Conservation (phyloP, 2,113 vertebrate genomes). For the Paradoxurus hermaphroditus region DNA sequence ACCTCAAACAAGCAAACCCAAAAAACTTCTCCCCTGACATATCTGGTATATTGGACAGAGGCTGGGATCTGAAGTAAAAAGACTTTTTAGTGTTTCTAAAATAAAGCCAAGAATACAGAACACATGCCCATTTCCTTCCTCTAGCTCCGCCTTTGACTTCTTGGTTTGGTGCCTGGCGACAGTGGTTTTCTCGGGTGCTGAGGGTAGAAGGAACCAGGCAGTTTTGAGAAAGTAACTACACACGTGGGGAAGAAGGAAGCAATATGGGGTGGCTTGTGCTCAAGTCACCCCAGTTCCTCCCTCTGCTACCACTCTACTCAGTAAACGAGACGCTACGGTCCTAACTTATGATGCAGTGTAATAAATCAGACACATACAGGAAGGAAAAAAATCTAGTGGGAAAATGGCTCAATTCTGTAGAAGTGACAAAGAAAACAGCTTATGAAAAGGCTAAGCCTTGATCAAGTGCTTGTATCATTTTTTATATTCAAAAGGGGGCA, state of each 20-base stretch:
- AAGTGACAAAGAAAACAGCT: not conserved
- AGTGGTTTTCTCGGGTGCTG: not conserved
- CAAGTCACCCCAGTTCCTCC: not conserved
- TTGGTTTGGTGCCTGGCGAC: not conserved
- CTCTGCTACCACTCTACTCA: not conserved
- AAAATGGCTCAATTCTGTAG: not conserved
- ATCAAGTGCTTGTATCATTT: not conserved
- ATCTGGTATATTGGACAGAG: not conserved
- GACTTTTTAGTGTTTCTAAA: not conserved
- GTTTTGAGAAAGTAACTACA: not conserved
- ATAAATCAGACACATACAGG: not conserved
- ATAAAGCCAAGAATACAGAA: not conserved
- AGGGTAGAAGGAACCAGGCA: not conserved
- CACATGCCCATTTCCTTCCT: not conserved
- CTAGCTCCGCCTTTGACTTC: not conserved
- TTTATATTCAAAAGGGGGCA: not conserved
- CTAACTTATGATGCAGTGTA: not conserved
- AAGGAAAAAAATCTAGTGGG: not conserved
- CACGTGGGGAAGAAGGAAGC: not conserved
- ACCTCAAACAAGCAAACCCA: not conserved
- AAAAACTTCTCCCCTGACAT: not conserved
- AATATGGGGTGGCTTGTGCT: not conserved
- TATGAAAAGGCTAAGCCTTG: not conserved
- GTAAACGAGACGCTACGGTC: not conserved
- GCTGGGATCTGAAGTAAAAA: not conserved